Evolutionary conservation across 2,797 vertebrate species (phyloP).

Genomic region (Premnoplex brunnescens): DNA sequence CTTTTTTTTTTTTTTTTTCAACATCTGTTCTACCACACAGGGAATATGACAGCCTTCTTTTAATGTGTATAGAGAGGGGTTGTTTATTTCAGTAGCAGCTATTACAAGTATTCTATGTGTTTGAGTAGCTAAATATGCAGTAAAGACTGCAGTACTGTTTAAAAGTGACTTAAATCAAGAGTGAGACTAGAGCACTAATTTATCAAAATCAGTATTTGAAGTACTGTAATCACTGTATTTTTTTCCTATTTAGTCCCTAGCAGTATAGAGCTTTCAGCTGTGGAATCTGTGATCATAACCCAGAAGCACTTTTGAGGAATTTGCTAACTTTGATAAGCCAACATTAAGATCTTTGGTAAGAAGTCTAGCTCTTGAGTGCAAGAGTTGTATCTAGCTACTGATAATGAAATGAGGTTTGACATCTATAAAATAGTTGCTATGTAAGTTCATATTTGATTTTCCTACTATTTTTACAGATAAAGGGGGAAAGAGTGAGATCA

Average conservation of each 20-base stretch:
- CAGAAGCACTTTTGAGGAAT: neutral
- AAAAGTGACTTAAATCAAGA: neutral
- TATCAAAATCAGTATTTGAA: neutral
- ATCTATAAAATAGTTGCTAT: neutral
- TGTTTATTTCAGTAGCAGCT: neutral
- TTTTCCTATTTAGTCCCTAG: neutral
- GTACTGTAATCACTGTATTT: neutral
- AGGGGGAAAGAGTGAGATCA: neutral
- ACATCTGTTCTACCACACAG: neutral
- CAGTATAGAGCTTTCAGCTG: neutral
- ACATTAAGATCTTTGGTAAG: neutral
- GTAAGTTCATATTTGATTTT: neutral
- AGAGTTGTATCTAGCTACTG: neutral
- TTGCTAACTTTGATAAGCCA: neutral
- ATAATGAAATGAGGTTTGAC: neutral
- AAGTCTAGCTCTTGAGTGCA: neutral
- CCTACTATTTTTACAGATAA: neutral
- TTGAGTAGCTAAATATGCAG: neutral
- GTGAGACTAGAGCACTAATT: neutral
- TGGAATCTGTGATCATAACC: neutral
- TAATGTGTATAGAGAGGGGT: neutral
- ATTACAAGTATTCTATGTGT: neutral
- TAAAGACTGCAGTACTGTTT: neutral
- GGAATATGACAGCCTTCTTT: neutral
- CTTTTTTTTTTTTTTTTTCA: too few relatives aligned